phyloP scores from a whole-genome alignment of 37 sponge, comb jelly and placozoan genomes.

The Halisarca cf. caerulea region DNA sequence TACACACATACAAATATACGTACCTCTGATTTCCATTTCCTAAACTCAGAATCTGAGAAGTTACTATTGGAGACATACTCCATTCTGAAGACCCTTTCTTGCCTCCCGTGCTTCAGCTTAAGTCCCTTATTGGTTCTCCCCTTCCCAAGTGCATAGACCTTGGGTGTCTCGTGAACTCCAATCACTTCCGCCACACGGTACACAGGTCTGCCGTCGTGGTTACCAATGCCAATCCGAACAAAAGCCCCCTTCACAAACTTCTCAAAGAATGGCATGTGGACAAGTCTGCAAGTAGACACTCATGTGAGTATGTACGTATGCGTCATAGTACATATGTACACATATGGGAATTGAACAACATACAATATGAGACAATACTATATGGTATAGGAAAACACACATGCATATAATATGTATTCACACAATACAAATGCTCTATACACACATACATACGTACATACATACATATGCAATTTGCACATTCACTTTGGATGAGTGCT shows the following conservation, averaged over 20 bases:
- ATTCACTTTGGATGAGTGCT: too few species aligned
- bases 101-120: constrained; percentile 77
- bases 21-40: constrained; percentile 88
- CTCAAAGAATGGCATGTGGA: constrained; percentile 96
- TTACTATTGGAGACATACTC: constrained; percentile 94
- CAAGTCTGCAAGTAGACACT: constrained; percentile 78
- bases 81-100: constrained; percentile 93
- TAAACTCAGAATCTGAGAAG: constrained; percentile 90
- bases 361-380: neutral
- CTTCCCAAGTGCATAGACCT: constrained; percentile 83
- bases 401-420: neutral
- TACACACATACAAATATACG: neutral
- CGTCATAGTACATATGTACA: too few species aligned
- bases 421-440: too few species aligned
- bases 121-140: constrained; percentile 91
- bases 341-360: neutral
- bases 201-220: constrained; percentile 86
- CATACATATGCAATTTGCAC: too few species aligned
- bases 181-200: constrained; percentile 92
- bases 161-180: constrained; percentile 83
- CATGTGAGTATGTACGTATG: too few species aligned
- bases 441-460: too few species aligned
- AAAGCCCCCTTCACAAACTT: constrained; percentile 82
- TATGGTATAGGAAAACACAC: constrained; percentile 19
- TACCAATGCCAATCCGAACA: constrained; percentile 95